Evolutionary conservation across 2,888 invertebrate genomes (phyloP).

Genomic region (Euproctis similis): DNA sequence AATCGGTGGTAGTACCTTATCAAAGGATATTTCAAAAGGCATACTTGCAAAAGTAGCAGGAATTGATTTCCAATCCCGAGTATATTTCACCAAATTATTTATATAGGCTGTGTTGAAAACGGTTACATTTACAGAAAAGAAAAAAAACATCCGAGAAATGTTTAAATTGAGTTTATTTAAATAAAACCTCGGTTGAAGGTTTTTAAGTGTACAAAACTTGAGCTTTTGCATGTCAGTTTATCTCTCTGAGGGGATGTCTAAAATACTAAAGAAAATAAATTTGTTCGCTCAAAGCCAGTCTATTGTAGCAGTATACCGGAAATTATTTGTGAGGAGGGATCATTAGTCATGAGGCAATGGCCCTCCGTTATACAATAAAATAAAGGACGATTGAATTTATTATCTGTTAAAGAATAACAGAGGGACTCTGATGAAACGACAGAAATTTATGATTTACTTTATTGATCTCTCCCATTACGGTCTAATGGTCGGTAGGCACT

Average conservation of each 20-base stretch:
- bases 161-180: neutral
- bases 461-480: constrained; percentile 17
- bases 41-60: too few relatives aligned
- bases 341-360: constrained; percentile 22
- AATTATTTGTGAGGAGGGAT: constrained; percentile 19
- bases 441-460: constrained; percentile 17
- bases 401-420: constrained; percentile 22
- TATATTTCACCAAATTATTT: too few relatives aligned
- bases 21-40: too few relatives aligned
- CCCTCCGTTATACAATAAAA: constrained; percentile 19
- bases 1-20: too few relatives aligned
- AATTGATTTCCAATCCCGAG: too few relatives aligned
- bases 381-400: constrained; percentile 29
- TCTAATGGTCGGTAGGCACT: constrained; percentile 3
- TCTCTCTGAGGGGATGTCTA: constrained; percentile 7
- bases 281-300: constrained; percentile 13
- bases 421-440: constrained; percentile 17
- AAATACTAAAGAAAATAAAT: constrained; percentile 19
- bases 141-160: too few relatives aligned
- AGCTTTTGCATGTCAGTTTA: constrained; percentile 3
- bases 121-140: too few relatives aligned
- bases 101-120: too few relatives aligned
- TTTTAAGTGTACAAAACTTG: neutral
- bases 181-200: neutral
- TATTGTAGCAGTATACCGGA: constrained; percentile 11